Base-by-base conservation (phyloP, 2,797 vertebrate species). In the Dromococcyx pavoninus region DNA sequence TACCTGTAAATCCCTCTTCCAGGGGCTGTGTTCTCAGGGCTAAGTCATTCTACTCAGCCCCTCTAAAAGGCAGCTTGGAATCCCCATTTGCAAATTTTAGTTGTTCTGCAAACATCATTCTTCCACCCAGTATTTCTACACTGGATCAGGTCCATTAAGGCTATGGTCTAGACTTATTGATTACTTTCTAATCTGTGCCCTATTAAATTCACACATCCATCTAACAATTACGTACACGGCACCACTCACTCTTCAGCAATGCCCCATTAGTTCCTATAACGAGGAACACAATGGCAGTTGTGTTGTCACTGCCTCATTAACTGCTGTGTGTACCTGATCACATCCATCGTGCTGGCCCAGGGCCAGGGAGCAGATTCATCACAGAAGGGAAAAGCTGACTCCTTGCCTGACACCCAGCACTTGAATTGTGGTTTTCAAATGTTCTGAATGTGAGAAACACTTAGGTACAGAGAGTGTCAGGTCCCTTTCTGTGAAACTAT, bases 401-500 rank as follows among this genome's bases (percentile, higher is more conserved):
- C 86, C 79, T 86, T n/a, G 14, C 74, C 91, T 86, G 85, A 93
- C 76, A 88, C 60, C 32, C 81, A 30, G 78, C 48, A 11, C 93
- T 84, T 57, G 51, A 88, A 88, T 77, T n/a, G 17, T 21, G 66
- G n/a, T 73, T 93, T 92, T 88, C 90, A 77, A 71, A 90, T 22
- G 74, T 84, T 97, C 89, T 30, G 3, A 91, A 65, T 72, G 91
- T 73, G 91, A 85, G 86, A 86, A 97, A 89, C 90, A 89, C 94
- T 94, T 81, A 60, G 66, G 85, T 81, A 90, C 82, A 74, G 94
- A 96, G 70, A 94, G 85, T 89, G 91, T 94, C 86, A 91, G 89
- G 93, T 95, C 84, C 83, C 75, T 95, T 91, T 89, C 94, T 95
- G 91, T 91, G 94, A 88, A 96, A 91, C 93, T 92, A 95, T 96